These are phyloP conservation scores for Lanius ludovicianus DNA, from an alignment of 2,113 vertebrate genomes.

Conservation along the genomic window DNA sequence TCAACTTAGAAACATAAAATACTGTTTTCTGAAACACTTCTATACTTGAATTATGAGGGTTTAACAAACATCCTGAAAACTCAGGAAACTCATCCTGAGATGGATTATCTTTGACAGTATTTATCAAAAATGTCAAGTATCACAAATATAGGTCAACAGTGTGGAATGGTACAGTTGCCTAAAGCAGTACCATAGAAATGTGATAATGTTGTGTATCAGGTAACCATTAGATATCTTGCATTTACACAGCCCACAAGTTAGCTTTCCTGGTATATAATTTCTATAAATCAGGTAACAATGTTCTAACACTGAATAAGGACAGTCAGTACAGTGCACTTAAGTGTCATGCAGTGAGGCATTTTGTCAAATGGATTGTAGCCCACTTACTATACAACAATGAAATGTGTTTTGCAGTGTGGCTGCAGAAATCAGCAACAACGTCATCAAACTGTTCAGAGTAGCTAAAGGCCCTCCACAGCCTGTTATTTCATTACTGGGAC, in stretches of 20 bases:
- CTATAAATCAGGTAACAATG: background rate
- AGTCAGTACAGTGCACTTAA: background rate
- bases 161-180: background rate
- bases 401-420: background rate
- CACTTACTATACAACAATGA: background rate
- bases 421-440: background rate
- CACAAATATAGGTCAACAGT: background rate
- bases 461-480: background rate
- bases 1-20: background rate
- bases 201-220: background rate
- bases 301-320: background rate
- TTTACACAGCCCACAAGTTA: background rate
- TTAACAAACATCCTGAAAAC: background rate
- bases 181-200: background rate
- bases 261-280: background rate
- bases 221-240: background rate
- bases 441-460: background rate
- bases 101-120: background rate
- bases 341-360: background rate
- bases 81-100: background rate
- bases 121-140: constrained; percentile 10
- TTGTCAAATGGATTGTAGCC: background rate
- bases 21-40: background rate
- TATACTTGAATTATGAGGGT: background rate
- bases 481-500: background rate